Conservation (phyloP, 2,888 invertebrate genomes). For the Laothoe populi region DNA sequence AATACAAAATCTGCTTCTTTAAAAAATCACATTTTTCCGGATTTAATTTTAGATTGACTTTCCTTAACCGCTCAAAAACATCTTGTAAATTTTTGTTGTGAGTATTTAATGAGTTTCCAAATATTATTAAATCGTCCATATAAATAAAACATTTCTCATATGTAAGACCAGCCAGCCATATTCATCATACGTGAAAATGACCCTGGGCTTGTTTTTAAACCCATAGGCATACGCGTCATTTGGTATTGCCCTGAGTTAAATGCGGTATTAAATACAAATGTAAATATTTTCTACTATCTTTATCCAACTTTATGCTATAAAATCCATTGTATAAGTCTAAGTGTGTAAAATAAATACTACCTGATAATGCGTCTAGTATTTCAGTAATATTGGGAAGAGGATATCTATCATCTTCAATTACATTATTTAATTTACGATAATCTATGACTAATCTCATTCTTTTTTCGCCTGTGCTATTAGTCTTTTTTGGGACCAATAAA, state of each 20-base stretch:
- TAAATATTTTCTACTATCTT: not conserved
- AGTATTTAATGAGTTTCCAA: not conserved
- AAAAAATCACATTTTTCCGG: constrained; percentile 2
- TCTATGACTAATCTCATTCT: constrained; percentile 12
- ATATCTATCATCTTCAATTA: not conserved
- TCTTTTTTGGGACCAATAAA: constrained; percentile 13
- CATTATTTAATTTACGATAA: constrained; percentile 6
- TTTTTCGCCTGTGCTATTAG: not conserved
- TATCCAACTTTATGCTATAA: not conserved
- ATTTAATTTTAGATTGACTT: not conserved
- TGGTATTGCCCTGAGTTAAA: not conserved
- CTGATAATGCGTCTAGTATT: not conserved
- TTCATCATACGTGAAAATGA: not conserved
- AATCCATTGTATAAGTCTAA: not conserved
- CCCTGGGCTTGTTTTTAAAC: not conserved
- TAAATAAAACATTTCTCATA: not conserved
- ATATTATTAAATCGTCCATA: not conserved
- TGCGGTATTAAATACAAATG: not conserved
- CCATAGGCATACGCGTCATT: not conserved
- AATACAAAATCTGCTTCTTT: not conserved
- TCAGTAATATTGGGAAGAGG: constrained; percentile 12
- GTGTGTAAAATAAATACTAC: not conserved
- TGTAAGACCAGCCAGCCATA: not conserved
- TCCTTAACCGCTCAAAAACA: not conserved
- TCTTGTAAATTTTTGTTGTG: not conserved